Base-by-base conservation (phyloP, 2,113 vertebrate species). In the Chaetodon auriga region DNA sequence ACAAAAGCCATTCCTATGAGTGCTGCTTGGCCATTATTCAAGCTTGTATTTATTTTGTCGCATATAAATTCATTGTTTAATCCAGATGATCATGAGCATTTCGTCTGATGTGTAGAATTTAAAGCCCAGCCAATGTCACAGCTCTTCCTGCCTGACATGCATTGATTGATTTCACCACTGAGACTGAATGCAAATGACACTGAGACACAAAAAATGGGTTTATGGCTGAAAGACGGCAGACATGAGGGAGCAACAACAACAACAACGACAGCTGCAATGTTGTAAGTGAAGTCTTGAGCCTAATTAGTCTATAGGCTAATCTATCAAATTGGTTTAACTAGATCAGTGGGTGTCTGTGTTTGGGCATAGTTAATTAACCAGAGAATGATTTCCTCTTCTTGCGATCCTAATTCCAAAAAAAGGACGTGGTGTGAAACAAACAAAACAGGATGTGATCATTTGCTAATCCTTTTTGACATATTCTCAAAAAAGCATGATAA, bases 131-230 rank as follows among this genome's bases (percentile, higher is more conserved):
- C 45, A 23, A 6, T 57, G 57, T 66, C 61, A n/a, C 70, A 70
- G 77, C 82, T 79, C 69, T 58, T 75, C 49, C 15, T 45, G 46
- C 12, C 49, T 74, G 76, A 69, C 48, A 35, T 11, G 4, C 38
- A 51, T 3, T 81, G 72, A 80, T 49, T 51, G 66, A 81, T 81
- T 71, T 66, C 57, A 57, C 19, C 58, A n/a, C 64, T 0, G 51
- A 41, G 25, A 30, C 63, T n/a, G 63, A 75, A 80, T 75, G 60
- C 49, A 70, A 57, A 75, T 75, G 51, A 58, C 46, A 49, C 11
- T 1, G 21, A 63, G 21, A 57, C 13, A 30, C 57, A 25, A 62
- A 46, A 48, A 41, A 60, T 41, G 41, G 1, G 35, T 38, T 66
- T 36, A n/a, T 41, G 43, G 36, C 43, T 35, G 30, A 53, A 62